Evolutionary conservation across 2,797 vertebrate genomes (phyloP), one percentile per base, ranked within the genome.

Genomic region (Odontamblyopus rebecca): DNA sequence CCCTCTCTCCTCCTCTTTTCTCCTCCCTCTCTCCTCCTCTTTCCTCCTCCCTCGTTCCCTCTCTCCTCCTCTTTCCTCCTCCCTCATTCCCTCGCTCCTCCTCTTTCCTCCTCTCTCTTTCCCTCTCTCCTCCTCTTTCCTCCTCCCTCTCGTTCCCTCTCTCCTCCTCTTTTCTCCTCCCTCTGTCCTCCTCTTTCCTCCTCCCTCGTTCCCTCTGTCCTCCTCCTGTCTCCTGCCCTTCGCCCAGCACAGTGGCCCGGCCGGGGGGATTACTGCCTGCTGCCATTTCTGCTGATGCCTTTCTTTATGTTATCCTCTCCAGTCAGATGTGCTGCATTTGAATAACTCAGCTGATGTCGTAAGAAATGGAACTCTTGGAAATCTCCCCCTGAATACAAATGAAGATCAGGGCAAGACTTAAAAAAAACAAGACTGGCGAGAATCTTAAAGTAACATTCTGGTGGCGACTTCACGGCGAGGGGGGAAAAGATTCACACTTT

Each of bases 231-330:
- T 35, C 19, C 61, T 85, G 88, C 71, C 78, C 83, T 80, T 68
- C 77, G 80, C 86, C 87, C 74, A 86, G 88, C 90, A 86, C 89
- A 82, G 90, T 89, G 89, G 89, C 89, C 90, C 88, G 81, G 92
- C 88, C 91, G 72, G 82, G 85, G 91, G 93, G 90, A 93, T 93
- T 94, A 94, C 91, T 91, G 90, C 91, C 90, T 91, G 88, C 93
- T 91, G 91, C 89, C 90, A 88, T 94, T 94, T 94, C 88, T 93
- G 93, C 92, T 93, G 92, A 93, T 93, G 91, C 90, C 85, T 92
- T 92, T 89, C 88, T 91, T 93, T 93, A 90, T 81, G 89, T 91
- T 91, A 91, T 90, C 92, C 93, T 86, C 87, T 85, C 86, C 90
- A 90, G 89, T 93, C 94, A 93, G 89, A 91, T 90, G 90, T 82